Percentiles rank a stretch among this genome's conserved stretches.
These are phyloP conservation scores for Sebastes goodei DNA, from an alignment of 2,797 vertebrate species.

Conservation along the genomic window DNA sequence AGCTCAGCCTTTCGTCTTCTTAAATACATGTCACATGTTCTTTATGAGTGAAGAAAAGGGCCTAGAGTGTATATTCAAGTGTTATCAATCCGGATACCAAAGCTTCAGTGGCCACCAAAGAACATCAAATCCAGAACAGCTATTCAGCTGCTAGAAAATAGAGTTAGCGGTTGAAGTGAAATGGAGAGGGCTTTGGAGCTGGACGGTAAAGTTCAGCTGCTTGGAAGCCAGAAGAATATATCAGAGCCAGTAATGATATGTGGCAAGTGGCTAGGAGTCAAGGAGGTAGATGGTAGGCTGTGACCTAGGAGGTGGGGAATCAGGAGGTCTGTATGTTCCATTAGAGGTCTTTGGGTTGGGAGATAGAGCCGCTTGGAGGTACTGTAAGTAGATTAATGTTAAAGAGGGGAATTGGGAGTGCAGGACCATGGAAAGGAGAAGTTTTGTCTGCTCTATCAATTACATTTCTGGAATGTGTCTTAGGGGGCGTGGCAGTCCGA, in stretches of 20 bases:
- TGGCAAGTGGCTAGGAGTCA: constrained; percentile 51
- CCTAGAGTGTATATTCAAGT: not conserved
- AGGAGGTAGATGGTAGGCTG: constrained; percentile 30
- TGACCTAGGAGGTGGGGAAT: constrained; percentile 13
- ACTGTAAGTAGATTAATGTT: constrained; percentile 60
- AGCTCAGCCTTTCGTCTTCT: not conserved
- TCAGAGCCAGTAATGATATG: constrained; percentile 40
- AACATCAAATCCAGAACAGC: constrained; percentile 32
- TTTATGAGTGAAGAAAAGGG: not conserved
- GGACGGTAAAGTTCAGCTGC: constrained; percentile 21
- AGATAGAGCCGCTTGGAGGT: constrained; percentile 34
- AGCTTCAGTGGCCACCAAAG: not conserved
- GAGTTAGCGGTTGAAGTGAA: constrained; percentile 19
- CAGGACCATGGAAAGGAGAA: constrained; percentile 60
- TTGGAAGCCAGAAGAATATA: constrained; percentile 22
- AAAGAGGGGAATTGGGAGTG: constrained; percentile 43
- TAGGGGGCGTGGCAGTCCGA: constrained; percentile 51
- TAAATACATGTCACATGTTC: not conserved
- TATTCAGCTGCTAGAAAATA: constrained; percentile 4
- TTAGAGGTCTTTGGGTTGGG: constrained; percentile 33
- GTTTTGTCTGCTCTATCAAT: constrained; percentile 77
- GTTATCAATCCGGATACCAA: not conserved
- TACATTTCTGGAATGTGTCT: constrained; percentile 71
- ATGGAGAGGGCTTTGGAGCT: constrained; percentile 12
- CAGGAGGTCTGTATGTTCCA: constrained; percentile 56